Evolutionary conservation across 2,113 vertebrate genomes (phyloP).

Genomic region (Peromyscus californicus): DNA sequence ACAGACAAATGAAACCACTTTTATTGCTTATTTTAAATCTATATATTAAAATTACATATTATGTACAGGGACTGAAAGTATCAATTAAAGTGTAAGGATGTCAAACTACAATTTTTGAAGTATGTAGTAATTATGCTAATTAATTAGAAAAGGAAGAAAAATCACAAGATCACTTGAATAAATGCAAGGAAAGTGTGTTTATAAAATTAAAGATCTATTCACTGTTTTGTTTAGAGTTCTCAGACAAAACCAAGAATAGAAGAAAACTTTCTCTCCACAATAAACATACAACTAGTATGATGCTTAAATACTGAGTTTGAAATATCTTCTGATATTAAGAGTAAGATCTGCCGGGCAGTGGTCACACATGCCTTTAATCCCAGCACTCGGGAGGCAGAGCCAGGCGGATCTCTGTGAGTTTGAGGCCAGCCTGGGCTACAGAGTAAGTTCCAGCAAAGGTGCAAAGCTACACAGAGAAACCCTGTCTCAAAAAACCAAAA

Average conservation of each 20-base stretch:
- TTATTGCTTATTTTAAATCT: background rate
- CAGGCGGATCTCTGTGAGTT: no score
- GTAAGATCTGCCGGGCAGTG: background rate
- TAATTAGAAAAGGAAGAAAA: conserved; percentile 3
- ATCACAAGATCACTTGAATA: conserved; percentile 3
- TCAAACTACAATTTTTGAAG: background rate
- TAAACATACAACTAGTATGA: background rate
- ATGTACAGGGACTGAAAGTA: background rate
- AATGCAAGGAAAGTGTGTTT: background rate
- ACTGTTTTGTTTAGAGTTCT: background rate
- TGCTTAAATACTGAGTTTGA: background rate
- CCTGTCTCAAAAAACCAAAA: no score
- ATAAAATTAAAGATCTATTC: background rate
- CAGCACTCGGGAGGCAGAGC: no score
- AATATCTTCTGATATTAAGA: background rate
- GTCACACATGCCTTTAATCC: no score
- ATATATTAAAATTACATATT: background rate
- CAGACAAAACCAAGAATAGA: background rate
- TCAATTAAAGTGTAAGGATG: background rate
- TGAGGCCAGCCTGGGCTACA: no score
- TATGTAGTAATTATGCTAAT: background rate
- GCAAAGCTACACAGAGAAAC: no score
- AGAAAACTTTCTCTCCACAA: background rate
- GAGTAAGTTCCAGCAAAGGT: no score
- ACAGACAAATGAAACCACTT: background rate